Evolutionary conservation across 2,797 vertebrate species (phyloP).

Genomic region (Sebastes glaucus): DNA sequence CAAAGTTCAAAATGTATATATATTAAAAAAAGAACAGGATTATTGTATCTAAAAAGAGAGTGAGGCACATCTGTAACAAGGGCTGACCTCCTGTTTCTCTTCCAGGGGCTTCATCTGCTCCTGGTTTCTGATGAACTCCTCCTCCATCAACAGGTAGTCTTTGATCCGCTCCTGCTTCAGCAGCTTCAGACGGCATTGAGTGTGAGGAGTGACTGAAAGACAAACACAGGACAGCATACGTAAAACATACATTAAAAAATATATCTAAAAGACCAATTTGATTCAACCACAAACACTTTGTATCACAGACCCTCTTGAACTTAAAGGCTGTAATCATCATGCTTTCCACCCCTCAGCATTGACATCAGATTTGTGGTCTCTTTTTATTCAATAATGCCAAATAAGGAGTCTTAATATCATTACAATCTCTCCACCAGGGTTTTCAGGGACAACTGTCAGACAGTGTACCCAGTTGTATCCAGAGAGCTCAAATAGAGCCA

Average conservation of each 20-base stretch:
- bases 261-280: not conserved
- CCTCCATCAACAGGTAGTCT: constrained; percentile 98
- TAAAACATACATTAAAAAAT: not conserved
- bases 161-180: constrained; percentile 94
- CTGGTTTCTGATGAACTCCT: constrained; percentile 99
- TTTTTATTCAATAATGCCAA: not conserved
- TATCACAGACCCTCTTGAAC: not conserved
- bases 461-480: not conserved
- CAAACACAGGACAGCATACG: not conserved
- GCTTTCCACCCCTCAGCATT: not conserved
- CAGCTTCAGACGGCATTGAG: constrained; percentile 94
- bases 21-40: not conserved
- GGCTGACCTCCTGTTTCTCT: constrained; percentile 95
- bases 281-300: not conserved
- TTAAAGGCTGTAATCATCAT: not conserved
- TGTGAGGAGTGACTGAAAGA: constrained; percentile 93
- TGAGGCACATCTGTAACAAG: rapidly evolving
- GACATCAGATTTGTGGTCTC: not conserved
- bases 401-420: not conserved
- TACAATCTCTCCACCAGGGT: not conserved
- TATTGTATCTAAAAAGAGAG: not conserved
- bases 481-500: not conserved
- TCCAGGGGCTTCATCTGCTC: constrained; percentile 99
- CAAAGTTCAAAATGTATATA: not conserved
- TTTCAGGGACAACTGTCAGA: not conserved